These are phyloP conservation scores for Octopus sinensis DNA, from an alignment of 1,140 invertebrate genomes.

Conservation along the genomic window DNA sequence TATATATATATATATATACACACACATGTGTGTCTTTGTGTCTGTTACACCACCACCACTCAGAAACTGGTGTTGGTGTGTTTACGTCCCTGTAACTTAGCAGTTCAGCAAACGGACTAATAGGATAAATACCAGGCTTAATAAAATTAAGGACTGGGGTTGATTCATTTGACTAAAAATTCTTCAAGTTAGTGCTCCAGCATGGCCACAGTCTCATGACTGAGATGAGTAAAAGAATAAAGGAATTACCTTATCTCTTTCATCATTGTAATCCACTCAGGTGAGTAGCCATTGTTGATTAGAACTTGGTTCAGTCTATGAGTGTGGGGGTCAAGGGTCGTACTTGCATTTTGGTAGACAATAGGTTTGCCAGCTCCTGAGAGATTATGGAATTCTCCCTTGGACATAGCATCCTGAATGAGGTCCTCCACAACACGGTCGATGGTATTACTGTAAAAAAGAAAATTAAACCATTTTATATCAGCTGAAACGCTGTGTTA, in stretches of 20 bases:
- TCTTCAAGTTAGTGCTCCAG: too few relatives aligned
- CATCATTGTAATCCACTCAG: conserved; percentile 81
- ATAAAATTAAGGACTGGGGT: too few relatives aligned
- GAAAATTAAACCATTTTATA: conserved; percentile 13
- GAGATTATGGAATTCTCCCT: conserved; percentile 82
- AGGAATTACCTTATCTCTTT: conserved; percentile 62
- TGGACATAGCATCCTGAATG: conserved; percentile 83
- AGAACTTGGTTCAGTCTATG: conserved; percentile 86
- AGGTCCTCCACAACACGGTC: conserved; percentile 85
- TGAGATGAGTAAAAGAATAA: not conserved
- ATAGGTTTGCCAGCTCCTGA: conserved; percentile 78
- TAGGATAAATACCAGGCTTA: too few relatives aligned
- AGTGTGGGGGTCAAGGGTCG: conserved; percentile 82
- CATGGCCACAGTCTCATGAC: too few relatives aligned
- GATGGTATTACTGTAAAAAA: conserved; percentile 68
- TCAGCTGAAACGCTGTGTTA: too few relatives aligned
- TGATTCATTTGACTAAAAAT: too few relatives aligned
- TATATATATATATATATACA: too few relatives aligned
- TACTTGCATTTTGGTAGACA: conserved; percentile 67
- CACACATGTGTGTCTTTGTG: too few relatives aligned
- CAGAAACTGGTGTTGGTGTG: too few relatives aligned
- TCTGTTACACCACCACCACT: too few relatives aligned
- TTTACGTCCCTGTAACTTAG: too few relatives aligned
- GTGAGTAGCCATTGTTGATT: conserved; percentile 83
- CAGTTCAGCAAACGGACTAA: too few relatives aligned